Base-by-base conservation (phyloP, 2,113 vertebrate genomes). In the Perccottus glenii region DNA sequence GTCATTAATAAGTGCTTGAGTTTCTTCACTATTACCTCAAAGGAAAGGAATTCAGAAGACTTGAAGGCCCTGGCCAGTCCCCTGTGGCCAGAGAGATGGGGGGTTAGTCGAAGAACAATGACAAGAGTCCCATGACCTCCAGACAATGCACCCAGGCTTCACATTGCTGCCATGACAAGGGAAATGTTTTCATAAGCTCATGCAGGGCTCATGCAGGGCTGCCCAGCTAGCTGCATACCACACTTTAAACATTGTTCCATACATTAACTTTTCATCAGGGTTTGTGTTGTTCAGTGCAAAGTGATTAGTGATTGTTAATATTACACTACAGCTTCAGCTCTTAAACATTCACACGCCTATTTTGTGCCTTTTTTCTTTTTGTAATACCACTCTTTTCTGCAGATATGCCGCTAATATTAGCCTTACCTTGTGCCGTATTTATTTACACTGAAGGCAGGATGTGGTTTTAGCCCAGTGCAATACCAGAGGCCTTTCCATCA, bases 41-140 rank as follows among this genome's bases (percentile, higher is more conserved):
- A 79, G 78, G 75, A 89, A 91, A 89, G 86, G 90, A 92, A 92
- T 92, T 86, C 84, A 73, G 70, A 75, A 56, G 84, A 73, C 83
- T 67, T 73, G 66, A 36, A 2, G 58, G 64, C 70, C 73, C 79
- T 59, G 75, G 55, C 82, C 71, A 50, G 75, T 82, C 78, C 78
- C 77, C 69, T 7, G 60, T 76, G 78, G 67, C 73, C 73, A 68
- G 45, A 71, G 83, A 77, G 81, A 86, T 58, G 81, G 69, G 19
- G 65, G 69, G 59, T 58, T 64, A 68, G 73, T 63, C 46, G 55
- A 55, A 80, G 75, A 84, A 87, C 80, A 89, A 89, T 85, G 80
- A 87, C 80, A 80, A 78, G 60, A 78, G 69, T 88, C 83, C 75
- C 71, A 75, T 83, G 85, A 83, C 83, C 85, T 85, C 74, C 77